Base-by-base conservation (phyloP, 2,113 vertebrate species). In the Callithrix jacchus region DNA sequence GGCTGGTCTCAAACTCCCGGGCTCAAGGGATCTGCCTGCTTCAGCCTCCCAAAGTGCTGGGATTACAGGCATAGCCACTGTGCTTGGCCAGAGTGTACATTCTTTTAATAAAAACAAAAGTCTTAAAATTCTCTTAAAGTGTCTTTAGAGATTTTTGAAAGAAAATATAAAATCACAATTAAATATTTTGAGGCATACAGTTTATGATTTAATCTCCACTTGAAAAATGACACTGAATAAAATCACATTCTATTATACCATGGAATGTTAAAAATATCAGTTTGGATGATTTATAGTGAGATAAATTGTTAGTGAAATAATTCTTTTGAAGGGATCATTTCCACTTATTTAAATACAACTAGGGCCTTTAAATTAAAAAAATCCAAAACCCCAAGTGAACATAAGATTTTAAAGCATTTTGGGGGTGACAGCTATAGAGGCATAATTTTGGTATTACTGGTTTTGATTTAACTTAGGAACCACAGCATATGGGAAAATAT, bases 201-300 rank as follows among this genome's bases (percentile, higher is more conserved):
- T 77, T 93, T 71, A 85, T 91, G 8, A 56, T 89, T 95, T 95
- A 21, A 64, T 91, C 37, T 97, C 58, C 3, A 37, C 40, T 92
- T 25, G 25, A 61, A 95, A 93, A 88, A 76, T 61, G 61, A 71
- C 54, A 56, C 3, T 56, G 35, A 84, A 68, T 91, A 93, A n/a
- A 93, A 89, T 2, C 20, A 37, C 42, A 61, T 45, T 88, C 5
- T 68, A 0, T 77, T 82, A 40, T 6, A 94, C 27, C n/a, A 70
- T 74, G 18, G 16, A 58, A 71, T 52, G 70, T 79, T 95, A 61
- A 54, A 68, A 86, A 87, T 82, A 35, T 61, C 61, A 64, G 16
- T 79, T 74, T 88, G 23, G 64, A 20, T 37, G 77, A 91, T 86
- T 97, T 77, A 71, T 94, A 40, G 73, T 77, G 45, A 58, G 87